A percentile compares a stretch with the other conserved stretches of the same genome.
Conservation (phyloP, 2,113 vertebrate genomes). For the Corythornis vintsioides region DNA sequence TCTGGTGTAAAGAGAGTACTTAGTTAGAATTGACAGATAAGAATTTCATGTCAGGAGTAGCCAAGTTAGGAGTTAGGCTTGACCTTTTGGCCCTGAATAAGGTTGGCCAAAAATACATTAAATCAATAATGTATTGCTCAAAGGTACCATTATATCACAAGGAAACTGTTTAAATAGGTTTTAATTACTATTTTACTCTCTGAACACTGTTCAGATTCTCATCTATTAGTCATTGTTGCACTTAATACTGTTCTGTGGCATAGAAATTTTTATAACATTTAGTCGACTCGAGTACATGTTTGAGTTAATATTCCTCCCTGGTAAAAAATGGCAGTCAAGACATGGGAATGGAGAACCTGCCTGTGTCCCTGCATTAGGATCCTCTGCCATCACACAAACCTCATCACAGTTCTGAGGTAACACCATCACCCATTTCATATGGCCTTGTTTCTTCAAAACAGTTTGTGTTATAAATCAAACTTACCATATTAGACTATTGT, state of each 20-base stretch:
- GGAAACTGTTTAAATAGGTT: neutral
- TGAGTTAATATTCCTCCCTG: neutral
- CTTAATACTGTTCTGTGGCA: neutral
- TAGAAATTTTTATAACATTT: neutral
- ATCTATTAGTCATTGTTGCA: neutral
- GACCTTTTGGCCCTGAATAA: neutral
- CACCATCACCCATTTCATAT: neutral
- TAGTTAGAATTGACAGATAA: neutral
- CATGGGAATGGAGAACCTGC: neutral
- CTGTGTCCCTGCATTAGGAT: neutral
- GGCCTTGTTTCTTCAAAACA: neutral
- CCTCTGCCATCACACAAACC: neutral
- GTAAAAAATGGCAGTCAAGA: neutral
- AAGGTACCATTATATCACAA: neutral
- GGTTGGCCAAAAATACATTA: neutral
- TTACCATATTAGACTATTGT: neutral
- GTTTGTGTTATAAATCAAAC: neutral
- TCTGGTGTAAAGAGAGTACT: neutral
- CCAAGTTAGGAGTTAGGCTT: neutral
- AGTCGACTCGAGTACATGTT: neutral
- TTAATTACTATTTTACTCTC: constrained; percentile 1
- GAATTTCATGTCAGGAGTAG: neutral
- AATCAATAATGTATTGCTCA: neutral
- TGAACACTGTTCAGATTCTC: neutral
- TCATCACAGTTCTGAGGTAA: neutral